Conservation (phyloP, 2,113 vertebrate species). For the Amblyopsis rosae region DNA sequence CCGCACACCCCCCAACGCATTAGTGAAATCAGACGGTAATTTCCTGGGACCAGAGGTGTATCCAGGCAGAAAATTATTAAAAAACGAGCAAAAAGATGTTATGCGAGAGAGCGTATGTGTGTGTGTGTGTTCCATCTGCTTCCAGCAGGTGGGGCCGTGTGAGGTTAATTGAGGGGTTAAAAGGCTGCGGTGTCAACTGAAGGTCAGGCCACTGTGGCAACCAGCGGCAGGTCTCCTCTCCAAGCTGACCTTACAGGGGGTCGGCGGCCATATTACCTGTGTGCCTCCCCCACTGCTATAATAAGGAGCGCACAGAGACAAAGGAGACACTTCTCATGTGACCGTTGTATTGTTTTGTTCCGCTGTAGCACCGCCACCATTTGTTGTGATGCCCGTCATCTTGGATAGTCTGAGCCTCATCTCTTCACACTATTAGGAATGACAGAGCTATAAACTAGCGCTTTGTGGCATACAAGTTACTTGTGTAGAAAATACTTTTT, state of each 20-base stretch:
- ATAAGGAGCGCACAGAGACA: slow-evolving; percentile 2
- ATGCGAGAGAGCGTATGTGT: slow-evolving; percentile 4
- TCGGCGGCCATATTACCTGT: slow-evolving; percentile 11
- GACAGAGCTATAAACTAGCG: no score
- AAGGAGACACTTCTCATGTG: not conserved
- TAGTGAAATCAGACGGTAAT: slow-evolving; percentile 78
- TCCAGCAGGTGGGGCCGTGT: slow-evolving; percentile 50
- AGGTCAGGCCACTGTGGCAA: slow-evolving; percentile 64
- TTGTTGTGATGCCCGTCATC: no score
- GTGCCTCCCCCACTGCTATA: slow-evolving; percentile 9
- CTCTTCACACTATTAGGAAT: no score
- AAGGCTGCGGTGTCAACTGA: slow-evolving; percentile 64
- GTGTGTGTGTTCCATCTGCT: slow-evolving; percentile 11
- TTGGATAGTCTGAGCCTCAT: no score
- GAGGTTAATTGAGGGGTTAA: slow-evolving; percentile 78
- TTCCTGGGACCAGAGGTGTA: slow-evolving; percentile 61
- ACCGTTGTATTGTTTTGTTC: no score
- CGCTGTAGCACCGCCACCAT: no score
- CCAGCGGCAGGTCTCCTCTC: slow-evolving; percentile 57
- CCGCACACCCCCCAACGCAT: slow-evolving; percentile 64
- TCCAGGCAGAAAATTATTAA: slow-evolving; percentile 72
- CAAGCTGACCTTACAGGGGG: slow-evolving; percentile 38
- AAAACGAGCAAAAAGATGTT: slow-evolving; percentile 54
- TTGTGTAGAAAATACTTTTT: no score
- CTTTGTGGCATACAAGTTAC: no score